phyloP scores from a whole-genome alignment of 2,888 invertebrate genomes.

The Heteropelma amictum region DNA sequence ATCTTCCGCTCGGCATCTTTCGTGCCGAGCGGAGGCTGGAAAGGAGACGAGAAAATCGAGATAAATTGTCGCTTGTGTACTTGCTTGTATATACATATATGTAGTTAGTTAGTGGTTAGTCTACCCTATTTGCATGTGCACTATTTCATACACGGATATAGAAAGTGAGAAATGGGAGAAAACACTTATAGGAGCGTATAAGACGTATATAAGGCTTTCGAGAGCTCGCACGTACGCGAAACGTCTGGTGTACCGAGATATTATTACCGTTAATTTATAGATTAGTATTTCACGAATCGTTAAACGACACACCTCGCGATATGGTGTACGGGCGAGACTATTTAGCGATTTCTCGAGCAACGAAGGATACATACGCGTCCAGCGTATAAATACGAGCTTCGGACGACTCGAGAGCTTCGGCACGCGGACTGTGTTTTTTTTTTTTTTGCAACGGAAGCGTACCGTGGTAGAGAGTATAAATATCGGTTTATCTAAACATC shows the following conservation, averaged over 20 bases:
- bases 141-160: constrained; percentile 23
- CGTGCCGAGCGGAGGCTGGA: too few species aligned
- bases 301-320: constrained; percentile 34
- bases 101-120: too few species aligned
- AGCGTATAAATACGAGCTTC: constrained; percentile 3
- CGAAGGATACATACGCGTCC: constrained; percentile 2
- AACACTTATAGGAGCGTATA: constrained; percentile 8
- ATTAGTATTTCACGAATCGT: constrained; percentile 51
- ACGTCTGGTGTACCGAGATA: constrained; percentile 26
- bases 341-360: constrained; percentile 28
- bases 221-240: background rate
- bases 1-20: too few species aligned
- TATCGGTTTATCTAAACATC: constrained; percentile 43
- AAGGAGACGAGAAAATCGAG: constrained; percentile 22
- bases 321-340: constrained; percentile 8
- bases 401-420: too few species aligned
- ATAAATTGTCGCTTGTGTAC: constrained; percentile 21
- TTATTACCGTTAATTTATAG: constrained; percentile 56
- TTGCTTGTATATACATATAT: too few species aligned
- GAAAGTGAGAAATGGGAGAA: constrained; percentile 13
- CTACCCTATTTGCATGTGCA: background rate
- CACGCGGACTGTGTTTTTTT: too few species aligned
- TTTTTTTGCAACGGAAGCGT: constrained; percentile 12
- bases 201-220: background rate
- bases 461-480: constrained; percentile 6